Evolutionary conservation across 2,888 invertebrate genomes (phyloP).

Genomic region (Mellilla xanthometata): DNA sequence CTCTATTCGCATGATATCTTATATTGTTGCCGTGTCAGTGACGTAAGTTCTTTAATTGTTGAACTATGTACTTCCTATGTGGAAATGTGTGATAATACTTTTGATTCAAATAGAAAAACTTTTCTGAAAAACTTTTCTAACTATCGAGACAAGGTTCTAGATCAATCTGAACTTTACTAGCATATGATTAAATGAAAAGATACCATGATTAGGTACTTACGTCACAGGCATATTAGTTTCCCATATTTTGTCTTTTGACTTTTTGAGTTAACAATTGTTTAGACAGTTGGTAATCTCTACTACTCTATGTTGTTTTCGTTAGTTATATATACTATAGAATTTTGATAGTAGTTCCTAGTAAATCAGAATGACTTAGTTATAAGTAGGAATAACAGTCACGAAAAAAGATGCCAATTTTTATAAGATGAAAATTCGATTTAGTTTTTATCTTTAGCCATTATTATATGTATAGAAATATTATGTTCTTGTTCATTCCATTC

Average conservation of each 20-base stretch:
- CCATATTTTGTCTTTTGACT: slow-evolving; percentile 3
- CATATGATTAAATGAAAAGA: neutral
- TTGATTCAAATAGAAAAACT: too few species aligned
- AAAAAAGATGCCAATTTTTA: slow-evolving; percentile 24
- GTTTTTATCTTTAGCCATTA: too few species aligned
- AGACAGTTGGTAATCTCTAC: slow-evolving; percentile 12
- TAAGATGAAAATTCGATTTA: too few species aligned
- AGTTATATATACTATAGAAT: slow-evolving; percentile 17
- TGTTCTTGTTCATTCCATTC: too few species aligned
- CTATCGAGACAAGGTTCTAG: too few species aligned
- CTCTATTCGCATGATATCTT: slow-evolving; percentile 38
- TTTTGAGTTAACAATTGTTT: slow-evolving; percentile 14
- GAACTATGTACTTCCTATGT: too few species aligned
- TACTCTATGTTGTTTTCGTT: slow-evolving; percentile 18
- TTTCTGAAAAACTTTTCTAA: too few species aligned
- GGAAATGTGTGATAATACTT: neutral
- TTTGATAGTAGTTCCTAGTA: slow-evolving; percentile 7
- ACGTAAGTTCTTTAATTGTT: slow-evolving; percentile 7
- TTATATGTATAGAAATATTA: neutral
- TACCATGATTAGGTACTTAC: slow-evolving; percentile 2
- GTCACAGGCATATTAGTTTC: neutral
- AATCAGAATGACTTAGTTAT: slow-evolving; percentile 19
- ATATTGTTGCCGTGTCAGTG: too few species aligned
- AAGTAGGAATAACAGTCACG: slow-evolving; percentile 29
- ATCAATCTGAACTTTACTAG: neutral